Conservation (phyloP, 2,888 invertebrate genomes). For the Cantharis lateralis region DNA sequence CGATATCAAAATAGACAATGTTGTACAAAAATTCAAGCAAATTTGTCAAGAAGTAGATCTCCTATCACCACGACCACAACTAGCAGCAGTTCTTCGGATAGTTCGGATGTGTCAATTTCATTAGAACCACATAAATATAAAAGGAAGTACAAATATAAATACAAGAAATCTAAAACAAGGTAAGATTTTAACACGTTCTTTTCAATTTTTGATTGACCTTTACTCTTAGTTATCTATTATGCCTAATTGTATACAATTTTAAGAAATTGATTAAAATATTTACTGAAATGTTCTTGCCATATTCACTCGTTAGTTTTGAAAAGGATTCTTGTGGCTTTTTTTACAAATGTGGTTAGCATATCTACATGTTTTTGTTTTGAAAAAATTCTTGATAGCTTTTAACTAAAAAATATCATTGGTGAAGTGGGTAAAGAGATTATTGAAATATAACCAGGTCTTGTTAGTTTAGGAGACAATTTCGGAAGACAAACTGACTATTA, state of each 20-base stretch:
- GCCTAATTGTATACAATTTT: neutral
- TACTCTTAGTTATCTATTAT: neutral
- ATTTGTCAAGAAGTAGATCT: neutral
- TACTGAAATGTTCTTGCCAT: too few relatives aligned
- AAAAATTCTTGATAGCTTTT: too few relatives aligned
- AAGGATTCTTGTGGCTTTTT: too few relatives aligned
- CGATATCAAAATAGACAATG: slow-evolving; percentile 21
- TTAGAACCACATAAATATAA: neutral
- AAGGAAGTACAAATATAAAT: slow-evolving; percentile 18
- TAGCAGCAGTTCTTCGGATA: neutral
- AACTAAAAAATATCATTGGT: too few relatives aligned
- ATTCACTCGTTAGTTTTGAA: too few relatives aligned
- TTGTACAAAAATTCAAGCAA: slow-evolving; percentile 4
- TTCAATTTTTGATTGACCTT: neutral
- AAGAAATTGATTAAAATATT: too few relatives aligned
- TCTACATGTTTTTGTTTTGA: too few relatives aligned
- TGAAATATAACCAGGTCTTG: too few relatives aligned
- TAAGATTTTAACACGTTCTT: neutral
- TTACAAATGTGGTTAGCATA: too few relatives aligned
- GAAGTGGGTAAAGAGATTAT: too few relatives aligned
- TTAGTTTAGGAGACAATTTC: too few relatives aligned
- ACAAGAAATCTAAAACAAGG: slow-evolving; percentile 15
- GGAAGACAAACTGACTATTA: too few relatives aligned
- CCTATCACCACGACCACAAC: slow-evolving; percentile 6
- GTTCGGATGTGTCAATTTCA: neutral